A percentile compares a stretch with the other conserved stretches of the same genome.
Conservation (phyloP, 2,797 vertebrate species). For the Acanthurus lineatus region DNA sequence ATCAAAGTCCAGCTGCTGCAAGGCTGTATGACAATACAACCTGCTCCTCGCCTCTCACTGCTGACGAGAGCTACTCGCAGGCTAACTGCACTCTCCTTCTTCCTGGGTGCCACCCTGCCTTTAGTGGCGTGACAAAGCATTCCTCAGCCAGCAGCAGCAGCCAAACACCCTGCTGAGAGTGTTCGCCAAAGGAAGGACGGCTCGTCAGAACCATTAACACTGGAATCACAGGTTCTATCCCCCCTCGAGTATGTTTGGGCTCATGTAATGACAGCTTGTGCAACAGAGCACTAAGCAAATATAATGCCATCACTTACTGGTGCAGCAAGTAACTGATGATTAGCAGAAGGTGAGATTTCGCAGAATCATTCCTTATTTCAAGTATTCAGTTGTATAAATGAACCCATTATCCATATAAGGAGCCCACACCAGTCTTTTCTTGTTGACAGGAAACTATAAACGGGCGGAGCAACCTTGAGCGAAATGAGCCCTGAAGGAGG, state of each 20-base stretch:
- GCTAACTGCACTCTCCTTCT: constrained; percentile 18
- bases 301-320: background rate
- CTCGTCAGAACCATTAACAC: constrained; percentile 3
- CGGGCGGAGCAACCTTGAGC: no score
- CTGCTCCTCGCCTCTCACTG: constrained; percentile 39
- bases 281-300: constrained; percentile 14
- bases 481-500: no score
- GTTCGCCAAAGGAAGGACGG: constrained; percentile 19
- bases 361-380: background rate
- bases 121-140: constrained; percentile 58
- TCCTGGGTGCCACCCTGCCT: constrained; percentile 37
- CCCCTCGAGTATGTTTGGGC: background rate
- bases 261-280: constrained; percentile 1
- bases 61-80: constrained; percentile 39
- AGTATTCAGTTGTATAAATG: background rate
- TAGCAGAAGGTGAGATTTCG: background rate
- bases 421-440: background rate
- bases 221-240: constrained; percentile 18
- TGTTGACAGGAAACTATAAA: background rate
- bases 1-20: constrained; percentile 40
- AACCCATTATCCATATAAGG: background rate
- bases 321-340: background rate
- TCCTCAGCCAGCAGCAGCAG: constrained; percentile 48
- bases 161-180: constrained; percentile 38
- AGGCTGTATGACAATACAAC: constrained; percentile 40